These are phyloP conservation scores for Elaphurus davidianus DNA, from an alignment of 2,113 vertebrate species.

Conservation along the genomic window DNA sequence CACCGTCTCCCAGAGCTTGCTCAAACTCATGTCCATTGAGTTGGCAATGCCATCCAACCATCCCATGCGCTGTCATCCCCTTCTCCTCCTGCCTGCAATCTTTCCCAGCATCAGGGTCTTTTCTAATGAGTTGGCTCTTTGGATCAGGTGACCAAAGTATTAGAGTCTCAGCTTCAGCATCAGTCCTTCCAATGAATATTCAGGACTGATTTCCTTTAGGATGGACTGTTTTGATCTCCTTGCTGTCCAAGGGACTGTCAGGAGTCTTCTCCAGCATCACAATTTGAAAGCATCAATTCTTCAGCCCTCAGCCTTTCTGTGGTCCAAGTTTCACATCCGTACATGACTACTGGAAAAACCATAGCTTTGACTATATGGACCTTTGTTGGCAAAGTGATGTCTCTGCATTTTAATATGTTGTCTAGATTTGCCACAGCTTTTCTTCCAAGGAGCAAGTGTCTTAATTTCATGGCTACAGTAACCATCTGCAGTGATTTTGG, in stretches of 20 bases:
- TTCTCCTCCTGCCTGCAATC: not conserved
- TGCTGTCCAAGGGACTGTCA: not conserved
- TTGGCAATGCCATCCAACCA: not conserved
- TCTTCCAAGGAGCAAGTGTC: not conserved
- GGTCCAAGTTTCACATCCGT: not conserved
- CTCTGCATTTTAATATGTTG: not conserved
- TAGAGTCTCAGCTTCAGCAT: not conserved
- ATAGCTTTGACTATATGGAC: not conserved
- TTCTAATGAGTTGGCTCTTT: not conserved
- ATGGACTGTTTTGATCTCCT: not conserved
- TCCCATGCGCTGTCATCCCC: accelerated
- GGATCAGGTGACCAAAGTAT: not conserved
- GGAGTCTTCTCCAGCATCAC: not conserved
- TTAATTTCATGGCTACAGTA: not conserved
- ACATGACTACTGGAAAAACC: not conserved
- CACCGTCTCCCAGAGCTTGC: not conserved
- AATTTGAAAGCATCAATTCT: not conserved
- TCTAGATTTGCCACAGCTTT: not conserved
- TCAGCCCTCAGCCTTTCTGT: not conserved
- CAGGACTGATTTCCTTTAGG: not conserved
- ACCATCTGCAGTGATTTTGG: not conserved
- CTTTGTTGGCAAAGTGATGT: not conserved
- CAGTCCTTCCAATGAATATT: not conserved
- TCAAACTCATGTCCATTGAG: not conserved
- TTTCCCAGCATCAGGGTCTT: not conserved